Conservation (phyloP, 1,140 invertebrate genomes). For the Drosophila tropicalis region DNA sequence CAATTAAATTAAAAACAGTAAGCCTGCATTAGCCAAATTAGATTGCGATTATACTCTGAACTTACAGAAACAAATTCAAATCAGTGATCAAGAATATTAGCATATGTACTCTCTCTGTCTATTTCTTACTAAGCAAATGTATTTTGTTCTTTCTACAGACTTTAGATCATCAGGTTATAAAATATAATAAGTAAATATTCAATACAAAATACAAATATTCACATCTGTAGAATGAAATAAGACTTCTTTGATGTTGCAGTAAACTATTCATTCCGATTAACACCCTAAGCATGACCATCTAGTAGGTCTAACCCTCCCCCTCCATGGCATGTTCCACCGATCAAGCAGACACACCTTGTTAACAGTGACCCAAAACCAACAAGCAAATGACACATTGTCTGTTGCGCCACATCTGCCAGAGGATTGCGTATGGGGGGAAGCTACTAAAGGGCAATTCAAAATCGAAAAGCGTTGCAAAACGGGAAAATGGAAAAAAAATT, state of each 20-base stretch:
- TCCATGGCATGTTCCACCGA: not conserved
- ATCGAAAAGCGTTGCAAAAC: slow-evolving; percentile 73
- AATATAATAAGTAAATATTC: no score
- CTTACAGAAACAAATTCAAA: no score
- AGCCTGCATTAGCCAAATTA: no score
- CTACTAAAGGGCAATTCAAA: slow-evolving; percentile 59
- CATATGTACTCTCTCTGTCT: no score
- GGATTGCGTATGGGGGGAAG: not conserved
- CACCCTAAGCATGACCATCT: not conserved
- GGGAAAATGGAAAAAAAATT: slow-evolving; percentile 50
- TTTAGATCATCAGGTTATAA: no score
- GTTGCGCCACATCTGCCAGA: slow-evolving; percentile 49
- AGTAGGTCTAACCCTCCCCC: not conserved
- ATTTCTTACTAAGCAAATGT: no score
- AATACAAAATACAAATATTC: no score
- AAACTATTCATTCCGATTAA: slow-evolving; percentile 1
- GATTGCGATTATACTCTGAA: no score
- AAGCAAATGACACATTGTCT: slow-evolving; percentile 41
- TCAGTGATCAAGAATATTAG: no score
- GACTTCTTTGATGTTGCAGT: not conserved
- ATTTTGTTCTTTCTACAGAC: no score
- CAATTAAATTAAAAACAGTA: no score
- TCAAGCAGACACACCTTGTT: slow-evolving; percentile 51
- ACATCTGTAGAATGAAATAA: no score
- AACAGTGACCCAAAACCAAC: slow-evolving; percentile 26